phyloP scores from a whole-genome alignment of 2,888 invertebrate species.

The Acrobeloides nanus region DNA sequence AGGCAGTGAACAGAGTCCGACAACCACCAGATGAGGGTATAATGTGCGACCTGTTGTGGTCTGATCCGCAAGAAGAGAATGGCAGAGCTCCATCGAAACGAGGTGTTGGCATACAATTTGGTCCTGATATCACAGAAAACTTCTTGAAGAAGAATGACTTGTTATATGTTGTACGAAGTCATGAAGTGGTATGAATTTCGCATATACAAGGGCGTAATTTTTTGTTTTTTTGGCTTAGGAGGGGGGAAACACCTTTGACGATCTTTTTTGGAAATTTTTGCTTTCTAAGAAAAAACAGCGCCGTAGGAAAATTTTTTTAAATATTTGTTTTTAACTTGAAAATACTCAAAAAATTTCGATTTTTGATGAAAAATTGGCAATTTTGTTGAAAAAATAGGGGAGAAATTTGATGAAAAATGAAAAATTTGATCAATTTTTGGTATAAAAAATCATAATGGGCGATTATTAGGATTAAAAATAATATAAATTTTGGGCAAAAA shows the following conservation, averaged over 20 bases:
- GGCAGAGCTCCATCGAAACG: constrained; percentile 89
- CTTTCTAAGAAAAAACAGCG: background rate
- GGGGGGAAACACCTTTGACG: no score
- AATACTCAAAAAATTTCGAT: no score
- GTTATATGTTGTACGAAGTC: constrained; percentile 85
- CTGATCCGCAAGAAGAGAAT: constrained; percentile 82
- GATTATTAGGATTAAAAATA: no score
- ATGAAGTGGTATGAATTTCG: constrained; percentile 44
- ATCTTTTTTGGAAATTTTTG: constrained; percentile 1
- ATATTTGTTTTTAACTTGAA: no score
- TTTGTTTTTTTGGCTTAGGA: background rate
- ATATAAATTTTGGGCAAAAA: no score
- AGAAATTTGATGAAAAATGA: no score
- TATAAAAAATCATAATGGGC: no score
- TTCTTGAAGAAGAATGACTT: constrained; percentile 79
- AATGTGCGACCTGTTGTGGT: constrained; percentile 96
- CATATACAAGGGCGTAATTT: constrained; percentile 1
- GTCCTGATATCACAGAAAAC: constrained; percentile 80
- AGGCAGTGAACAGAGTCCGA: constrained; percentile 77
- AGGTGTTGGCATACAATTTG: constrained; percentile 96
- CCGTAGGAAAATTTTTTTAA: no score
- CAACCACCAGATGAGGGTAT: constrained; percentile 94
- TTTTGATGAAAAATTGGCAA: no score
- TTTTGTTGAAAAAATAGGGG: no score
- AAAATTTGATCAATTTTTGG: no score